A percentile compares a stretch with the other conserved stretches of the same genome.
These are phyloP conservation scores for Lasiurus borealis DNA, from an alignment of 2,113 vertebrate species.

Conservation along the genomic window DNA sequence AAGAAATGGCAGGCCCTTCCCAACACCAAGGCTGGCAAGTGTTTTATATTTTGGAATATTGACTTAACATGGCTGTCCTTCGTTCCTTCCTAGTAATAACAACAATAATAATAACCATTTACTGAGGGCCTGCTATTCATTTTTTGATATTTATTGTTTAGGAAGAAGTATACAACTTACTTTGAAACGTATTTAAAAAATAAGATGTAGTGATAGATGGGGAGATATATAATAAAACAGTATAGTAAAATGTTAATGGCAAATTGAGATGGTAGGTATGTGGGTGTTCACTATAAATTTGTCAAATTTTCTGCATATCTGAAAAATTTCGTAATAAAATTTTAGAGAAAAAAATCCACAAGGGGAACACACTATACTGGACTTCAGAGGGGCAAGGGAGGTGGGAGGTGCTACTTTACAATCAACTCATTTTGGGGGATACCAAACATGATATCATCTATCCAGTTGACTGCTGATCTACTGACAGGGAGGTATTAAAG, in stretches of 20 bases:
- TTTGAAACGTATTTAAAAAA: conserved; percentile 35
- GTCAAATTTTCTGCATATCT: not conserved
- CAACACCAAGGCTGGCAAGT: not conserved
- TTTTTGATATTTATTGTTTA: not conserved
- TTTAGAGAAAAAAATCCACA: not conserved
- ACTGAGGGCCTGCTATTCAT: not conserved
- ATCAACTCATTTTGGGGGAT: not conserved
- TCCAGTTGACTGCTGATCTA: not conserved
- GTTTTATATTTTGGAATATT: not conserved
- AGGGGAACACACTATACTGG: not conserved
- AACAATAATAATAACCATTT: not conserved
- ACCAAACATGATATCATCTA: not conserved
- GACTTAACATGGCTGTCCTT: not conserved
- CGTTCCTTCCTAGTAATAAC: not conserved
- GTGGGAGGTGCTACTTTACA: not conserved
- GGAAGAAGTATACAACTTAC: not conserved
- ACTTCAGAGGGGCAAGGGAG: not conserved
- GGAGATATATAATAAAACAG: not conserved
- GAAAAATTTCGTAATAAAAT: conserved; percentile 41
- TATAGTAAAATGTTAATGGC: not conserved
- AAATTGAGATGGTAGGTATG: not conserved
- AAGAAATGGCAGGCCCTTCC: not conserved
- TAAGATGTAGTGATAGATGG: not conserved
- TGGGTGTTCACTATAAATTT: not conserved
- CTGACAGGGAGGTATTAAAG: conserved; percentile 17